Evolutionary conservation across 2,888 invertebrate genomes (phyloP), one percentile per base, ranked within the genome.

Genomic region (Odontocolon sp.): DNA sequence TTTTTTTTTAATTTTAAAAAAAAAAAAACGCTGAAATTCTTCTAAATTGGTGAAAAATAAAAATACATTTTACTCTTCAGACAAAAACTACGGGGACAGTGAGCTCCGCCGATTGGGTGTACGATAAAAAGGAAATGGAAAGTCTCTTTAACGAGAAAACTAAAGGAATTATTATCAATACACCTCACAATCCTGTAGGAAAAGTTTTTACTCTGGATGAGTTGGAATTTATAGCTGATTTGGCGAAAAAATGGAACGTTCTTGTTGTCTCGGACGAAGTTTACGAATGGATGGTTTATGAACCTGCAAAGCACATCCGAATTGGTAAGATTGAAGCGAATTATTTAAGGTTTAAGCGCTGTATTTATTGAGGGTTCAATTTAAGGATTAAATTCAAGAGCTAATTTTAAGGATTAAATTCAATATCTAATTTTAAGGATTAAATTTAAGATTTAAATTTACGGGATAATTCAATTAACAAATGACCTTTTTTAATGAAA

Each of bases 151-250:
- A 93, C 83, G 87, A 91, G 1, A 96, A 96, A 88, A 99, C 99
- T 0, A 99, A 99, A 92, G 94, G 96, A 90, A 94, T 99, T 1
- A 95, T 99, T 66, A 84, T 99, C n/a, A 99, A 99, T 91, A 99
- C 98, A 0, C 99, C 99, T 0, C 97, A 99, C 91, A 99, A 99
- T 91, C 99, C 99, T 0, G 90, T 98, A 0, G 99, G 99, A 47
- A 99, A 99, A 91, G 96, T 98, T 18, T 96, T 95, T 86, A 93
- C 92, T 0, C 81, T 87, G 33, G 90, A 93, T 1, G 97, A 97
- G 89, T 88, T 97, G 80, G 92, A 94, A 82, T 87, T 93, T 79
- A 96, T 99, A 81, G 98, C 98, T 0, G 92, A 95, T 81, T 91
- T 99, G 70, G 99, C 98, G 89, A 96, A 95, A 88, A 97, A 98